Base-by-base conservation (phyloP, 1,140 invertebrate genomes). In the Nomia melanderi region DNA sequence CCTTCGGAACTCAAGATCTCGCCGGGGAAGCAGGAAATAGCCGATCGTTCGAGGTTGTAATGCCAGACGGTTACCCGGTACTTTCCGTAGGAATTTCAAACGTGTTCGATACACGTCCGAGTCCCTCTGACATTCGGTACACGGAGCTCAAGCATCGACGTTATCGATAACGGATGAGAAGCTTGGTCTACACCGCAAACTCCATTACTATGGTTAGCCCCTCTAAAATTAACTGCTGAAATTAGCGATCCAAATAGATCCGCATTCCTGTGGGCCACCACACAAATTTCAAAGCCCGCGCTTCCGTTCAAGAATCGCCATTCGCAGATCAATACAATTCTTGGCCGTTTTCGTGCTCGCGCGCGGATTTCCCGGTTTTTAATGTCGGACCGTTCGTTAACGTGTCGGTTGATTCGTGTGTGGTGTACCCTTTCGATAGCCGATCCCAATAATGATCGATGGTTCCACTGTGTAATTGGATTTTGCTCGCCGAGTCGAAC, bases 181-280 rank as follows among this genome's bases (percentile, higher is more conserved):
- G 81, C 81, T 75, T 56, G 79, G 57, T 59, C 69, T 47, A 31
- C 44, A 78, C 76, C 75, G 76, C 78, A 78, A 76, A 85, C 83
- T 78, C 83, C 83, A 84, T 85, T 86, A 83, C 75, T 72, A 72
- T 59, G 81, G 84, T 84, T 86, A 76, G 77, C 71, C 83, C 65
- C 57, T 47, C 76, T 69, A 81, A 85, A 87, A 86, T 86, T 86
- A 87, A 85, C 83, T 83, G 86, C 31, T 77, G 78, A 87, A 85
- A 86, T 87, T 86, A 78, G 78, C 76, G 76, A 81, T 84, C 82
- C 67, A 83, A 81, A 87, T 86, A 84, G 84, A 83, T 84, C 73
- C 60, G 71, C 70, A 66, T 84, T 86, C 69, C 74, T 80, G 57
- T 66, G 72, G 71, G 76, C 50, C 64, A 67, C 65, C 66, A 67